A percentile compares a stretch with the other conserved stretches of the same genome.
Conservation (phyloP, 1,140 invertebrate genomes). For the Onthophagus taurus region DNA sequence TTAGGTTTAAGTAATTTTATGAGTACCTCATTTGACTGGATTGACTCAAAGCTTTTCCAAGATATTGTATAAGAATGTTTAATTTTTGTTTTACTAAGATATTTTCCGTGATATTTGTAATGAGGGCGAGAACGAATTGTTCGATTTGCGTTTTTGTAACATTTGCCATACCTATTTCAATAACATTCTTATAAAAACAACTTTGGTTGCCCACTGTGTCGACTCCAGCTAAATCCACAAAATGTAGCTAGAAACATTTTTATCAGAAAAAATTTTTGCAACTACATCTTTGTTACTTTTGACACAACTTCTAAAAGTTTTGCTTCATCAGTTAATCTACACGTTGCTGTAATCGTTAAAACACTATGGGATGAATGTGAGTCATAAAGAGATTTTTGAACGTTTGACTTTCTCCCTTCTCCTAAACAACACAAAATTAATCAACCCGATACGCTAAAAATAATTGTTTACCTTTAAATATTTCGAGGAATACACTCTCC, state of each 20-base stretch:
- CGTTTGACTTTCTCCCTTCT: background rate
- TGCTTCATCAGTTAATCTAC: too few species aligned
- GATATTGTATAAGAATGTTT: constrained; percentile 27
- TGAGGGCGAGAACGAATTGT: constrained; percentile 27
- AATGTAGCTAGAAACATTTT: constrained; percentile 28
- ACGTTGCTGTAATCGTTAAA: too few species aligned
- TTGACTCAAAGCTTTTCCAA: constrained; percentile 23
- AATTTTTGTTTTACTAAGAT: constrained; percentile 24
- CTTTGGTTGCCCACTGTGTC: constrained; percentile 22
- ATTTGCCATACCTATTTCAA: constrained; percentile 28
- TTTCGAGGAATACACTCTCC: constrained; percentile 18
- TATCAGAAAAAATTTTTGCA: too few species aligned
- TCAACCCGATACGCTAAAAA: constrained; percentile 25
- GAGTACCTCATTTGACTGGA: constrained; percentile 11
- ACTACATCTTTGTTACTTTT: too few species aligned
- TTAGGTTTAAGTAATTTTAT: background rate
- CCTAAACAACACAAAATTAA: too few species aligned
- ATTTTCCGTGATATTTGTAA: constrained; percentile 22
- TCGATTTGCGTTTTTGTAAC: constrained; percentile 29
- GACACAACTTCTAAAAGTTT: too few species aligned
- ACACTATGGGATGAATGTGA: too few species aligned
- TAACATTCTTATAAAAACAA: constrained; percentile 20
- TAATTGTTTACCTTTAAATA: constrained; percentile 21
- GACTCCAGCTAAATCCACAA: constrained; percentile 31
- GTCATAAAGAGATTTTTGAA: too few species aligned